Conservation (phyloP, 2,888 invertebrate genomes). For the Stramonita haemastoma region DNA sequence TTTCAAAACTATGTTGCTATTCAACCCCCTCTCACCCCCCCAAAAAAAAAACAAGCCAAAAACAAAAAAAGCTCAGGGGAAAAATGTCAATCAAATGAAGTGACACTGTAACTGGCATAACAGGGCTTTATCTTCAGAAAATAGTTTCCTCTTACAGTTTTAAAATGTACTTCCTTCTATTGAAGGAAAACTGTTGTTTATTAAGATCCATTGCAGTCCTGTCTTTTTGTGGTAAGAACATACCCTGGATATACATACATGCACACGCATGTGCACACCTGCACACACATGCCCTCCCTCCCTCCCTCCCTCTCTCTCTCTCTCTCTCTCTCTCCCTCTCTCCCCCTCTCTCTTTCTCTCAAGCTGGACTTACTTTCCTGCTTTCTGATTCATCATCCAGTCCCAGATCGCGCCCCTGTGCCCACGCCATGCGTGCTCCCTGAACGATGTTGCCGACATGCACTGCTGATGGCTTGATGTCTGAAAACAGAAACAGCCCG, state of each 20-base stretch:
- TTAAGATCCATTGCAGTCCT: background rate
- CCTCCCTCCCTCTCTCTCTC: background rate
- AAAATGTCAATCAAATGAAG: too few relatives aligned
- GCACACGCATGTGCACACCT: background rate
- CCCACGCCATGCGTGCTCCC: slow-evolving; percentile 97
- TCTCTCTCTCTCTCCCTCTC: background rate
- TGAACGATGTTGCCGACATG: slow-evolving; percentile 99
- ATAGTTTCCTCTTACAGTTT: too few relatives aligned
- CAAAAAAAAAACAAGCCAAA: too few relatives aligned
- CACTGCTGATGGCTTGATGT: slow-evolving; percentile 99
- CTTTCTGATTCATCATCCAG: slow-evolving; percentile 93
- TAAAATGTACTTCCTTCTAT: too few relatives aligned
- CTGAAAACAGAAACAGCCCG: slow-evolving; percentile 82
- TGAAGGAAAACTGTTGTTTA: background rate
- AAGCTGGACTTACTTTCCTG: slow-evolving; percentile 85
- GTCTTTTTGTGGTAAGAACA: background rate
- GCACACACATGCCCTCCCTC: background rate
- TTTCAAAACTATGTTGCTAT: too few relatives aligned
- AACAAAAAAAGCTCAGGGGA: too few relatives aligned
- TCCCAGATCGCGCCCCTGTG: slow-evolving; percentile 97
- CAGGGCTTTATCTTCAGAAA: too few relatives aligned
- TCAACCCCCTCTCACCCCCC: too few relatives aligned
- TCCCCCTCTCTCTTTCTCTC: background rate
- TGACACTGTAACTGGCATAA: too few relatives aligned
- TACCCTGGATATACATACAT: background rate